Base-by-base conservation (phyloP, 1,140 invertebrate genomes). In the Drosophila funebris region DNA sequence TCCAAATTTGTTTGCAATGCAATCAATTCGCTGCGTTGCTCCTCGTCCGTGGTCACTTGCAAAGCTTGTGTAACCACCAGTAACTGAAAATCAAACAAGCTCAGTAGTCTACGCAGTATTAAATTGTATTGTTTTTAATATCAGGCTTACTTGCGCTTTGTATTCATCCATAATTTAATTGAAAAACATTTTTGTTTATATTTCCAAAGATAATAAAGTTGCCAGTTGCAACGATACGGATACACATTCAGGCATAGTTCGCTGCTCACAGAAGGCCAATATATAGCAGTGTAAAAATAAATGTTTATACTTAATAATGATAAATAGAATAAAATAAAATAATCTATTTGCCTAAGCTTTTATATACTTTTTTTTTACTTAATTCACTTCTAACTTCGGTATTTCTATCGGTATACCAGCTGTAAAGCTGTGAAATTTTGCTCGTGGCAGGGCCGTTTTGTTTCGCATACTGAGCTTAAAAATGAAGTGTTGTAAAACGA, bases 1-100 rank as follows among this genome's bases (percentile, higher is more conserved):
- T 94, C 87, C 31, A 96, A 92, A 82, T 95, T 94, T 16, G 93
- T 92, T 77, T 94, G 93, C 7, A 96, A 89, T 43, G 92, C 92
- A 14, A 93, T 61, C 29, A 96, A 91, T 57, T 94, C 94, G 16
- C 94, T 92, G 13, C 91, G 93, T 66, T 95, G 94, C 5, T 90
- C 73, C 16, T 92, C 93, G 58, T 93, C 90, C 44, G 91, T 76
- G 13, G 92, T 92, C n/a, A 74, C 73, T 71, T 92, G 79, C 11
- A 96, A 75, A 14, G 94, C 93, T 68, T 93, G 83, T 63, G 94
- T 92, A 3, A 96, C 94, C 91, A 95, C 94, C 16, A 84, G 75
- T 16, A 96, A 77, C 95, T 96, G 62, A 33, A 91, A 91, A 37
- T n/a, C 1, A 43, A 1, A 13, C 7, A 22, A 54, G 7, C 4